A percentile compares a stretch with the other conserved stretches of the same genome.
Evolutionary conservation across 1,140 invertebrate genomes (phyloP).

Genomic region (Calosoma granatense): DNA sequence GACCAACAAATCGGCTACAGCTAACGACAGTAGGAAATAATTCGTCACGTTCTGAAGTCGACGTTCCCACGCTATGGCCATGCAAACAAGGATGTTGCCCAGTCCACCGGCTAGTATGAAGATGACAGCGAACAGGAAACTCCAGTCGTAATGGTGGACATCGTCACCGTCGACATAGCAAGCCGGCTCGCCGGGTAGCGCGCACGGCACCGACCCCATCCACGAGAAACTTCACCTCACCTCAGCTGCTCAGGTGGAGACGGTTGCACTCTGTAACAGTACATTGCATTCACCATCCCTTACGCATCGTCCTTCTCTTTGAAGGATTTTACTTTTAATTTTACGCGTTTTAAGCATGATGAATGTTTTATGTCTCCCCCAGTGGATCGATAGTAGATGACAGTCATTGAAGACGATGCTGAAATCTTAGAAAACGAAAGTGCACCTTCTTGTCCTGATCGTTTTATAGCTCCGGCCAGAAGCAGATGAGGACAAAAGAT

Average conservation of each 20-base stretch:
- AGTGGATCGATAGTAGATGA: no score
- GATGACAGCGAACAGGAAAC: constrained; percentile 64
- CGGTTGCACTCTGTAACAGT: no score
- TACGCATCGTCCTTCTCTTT: no score
- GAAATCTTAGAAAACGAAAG: no score
- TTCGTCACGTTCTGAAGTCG: constrained; percentile 88
- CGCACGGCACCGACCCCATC: background rate
- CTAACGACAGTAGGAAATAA: constrained; percentile 86
- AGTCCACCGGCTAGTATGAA: constrained; percentile 79
- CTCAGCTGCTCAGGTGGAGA: background rate
- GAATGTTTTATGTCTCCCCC: background rate
- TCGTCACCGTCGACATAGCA: background rate
- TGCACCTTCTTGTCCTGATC: no score
- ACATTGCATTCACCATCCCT: no score
- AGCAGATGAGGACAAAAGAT: no score
- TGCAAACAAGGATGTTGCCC: constrained; percentile 85
- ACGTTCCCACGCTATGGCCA: constrained; percentile 76
- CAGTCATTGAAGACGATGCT: no score
- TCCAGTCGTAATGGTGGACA: constrained; percentile 52
- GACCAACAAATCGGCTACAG: constrained; percentile 87
- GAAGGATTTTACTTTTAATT: background rate
- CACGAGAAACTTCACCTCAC: background rate
- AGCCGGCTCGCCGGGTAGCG: background rate
- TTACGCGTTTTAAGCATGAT: background rate
- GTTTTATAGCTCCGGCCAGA: no score